A percentile compares a stretch with the other conserved stretches of the same genome.
phyloP scores from a whole-genome alignment of 2,888 invertebrate genomes.

The Yponomeuta cagnagella region DNA sequence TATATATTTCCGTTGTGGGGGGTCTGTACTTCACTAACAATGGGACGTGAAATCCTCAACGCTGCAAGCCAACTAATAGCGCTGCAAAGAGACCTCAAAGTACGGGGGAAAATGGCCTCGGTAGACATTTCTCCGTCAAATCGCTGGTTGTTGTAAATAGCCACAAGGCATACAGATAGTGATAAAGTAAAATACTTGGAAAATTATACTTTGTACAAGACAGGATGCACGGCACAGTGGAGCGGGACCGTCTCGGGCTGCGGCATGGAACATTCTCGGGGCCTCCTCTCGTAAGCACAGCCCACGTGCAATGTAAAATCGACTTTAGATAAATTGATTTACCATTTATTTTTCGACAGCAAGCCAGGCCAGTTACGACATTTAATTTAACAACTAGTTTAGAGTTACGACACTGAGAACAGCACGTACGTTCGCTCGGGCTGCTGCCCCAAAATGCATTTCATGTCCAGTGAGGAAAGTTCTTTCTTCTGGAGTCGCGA shows the following conservation, averaged over 20 bases:
- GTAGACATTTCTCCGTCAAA: neutral
- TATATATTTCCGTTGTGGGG: constrained; percentile 34
- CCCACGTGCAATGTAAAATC: constrained; percentile 20
- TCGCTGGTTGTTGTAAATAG: neutral
- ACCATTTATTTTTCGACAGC: constrained; percentile 23
- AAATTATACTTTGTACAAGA: constrained; percentile 55
- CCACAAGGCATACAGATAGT: neutral
- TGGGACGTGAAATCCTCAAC: constrained; percentile 32
- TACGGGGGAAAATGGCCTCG: neutral
- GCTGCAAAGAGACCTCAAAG: neutral
- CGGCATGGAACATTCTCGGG: constrained; percentile 47
- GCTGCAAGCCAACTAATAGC: constrained; percentile 14
- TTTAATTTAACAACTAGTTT: constrained; percentile 25
- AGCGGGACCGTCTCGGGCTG: constrained; percentile 71
- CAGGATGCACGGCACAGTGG: constrained; percentile 72
- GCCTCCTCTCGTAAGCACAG: constrained; percentile 13
- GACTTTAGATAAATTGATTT: constrained; percentile 20
- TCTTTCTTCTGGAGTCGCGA: constrained; percentile 21
- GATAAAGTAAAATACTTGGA: constrained; percentile 42
- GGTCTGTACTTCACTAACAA: constrained; percentile 32
- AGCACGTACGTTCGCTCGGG: constrained; percentile 28
- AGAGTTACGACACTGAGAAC: constrained; percentile 33
- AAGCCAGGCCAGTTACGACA: constrained; percentile 24
- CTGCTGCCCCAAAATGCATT: constrained; percentile 22
- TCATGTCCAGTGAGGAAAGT: constrained; percentile 25